A percentile compares a stretch with the other conserved stretches of the same genome.
Evolutionary conservation across 1,140 invertebrate genomes (phyloP).

Genomic region (Leptonema lineaticorne): DNA sequence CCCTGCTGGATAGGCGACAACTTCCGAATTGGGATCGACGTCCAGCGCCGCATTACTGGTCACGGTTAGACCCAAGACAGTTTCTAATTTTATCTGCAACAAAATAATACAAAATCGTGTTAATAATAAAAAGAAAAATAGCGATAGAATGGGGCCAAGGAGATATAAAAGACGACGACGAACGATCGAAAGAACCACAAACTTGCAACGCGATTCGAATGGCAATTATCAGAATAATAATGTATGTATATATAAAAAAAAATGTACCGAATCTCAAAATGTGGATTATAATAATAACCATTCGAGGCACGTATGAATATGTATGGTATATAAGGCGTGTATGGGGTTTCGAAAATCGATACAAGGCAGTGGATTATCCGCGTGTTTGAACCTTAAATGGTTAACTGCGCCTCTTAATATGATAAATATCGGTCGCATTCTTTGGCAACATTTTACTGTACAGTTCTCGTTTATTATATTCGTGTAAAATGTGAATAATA

Average conservation of each 20-base stretch:
- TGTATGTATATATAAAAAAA: no score
- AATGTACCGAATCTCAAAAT: background rate
- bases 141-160: background rate
- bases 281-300: background rate
- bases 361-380: background rate
- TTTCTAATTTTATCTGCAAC: constrained; percentile 87
- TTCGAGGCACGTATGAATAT: background rate
- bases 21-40: constrained; percentile 80
- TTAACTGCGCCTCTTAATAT: background rate
- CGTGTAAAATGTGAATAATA: no score
- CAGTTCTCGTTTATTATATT: no score
- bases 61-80: constrained; percentile 89
- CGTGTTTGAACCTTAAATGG: background rate
- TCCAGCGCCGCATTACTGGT: constrained; percentile 88
- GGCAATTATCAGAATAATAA: constrained; percentile 1
- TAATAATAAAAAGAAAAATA: background rate
- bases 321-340: no score
- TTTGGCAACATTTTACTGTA: background rate
- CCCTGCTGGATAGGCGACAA: constrained; percentile 94
- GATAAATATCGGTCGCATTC: background rate
- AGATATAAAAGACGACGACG: no score
- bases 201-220: background rate
- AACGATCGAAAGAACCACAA: no score
- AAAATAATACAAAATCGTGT: constrained; percentile 12
- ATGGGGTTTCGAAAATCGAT: constrained; percentile 23